Evolutionary conservation across 2,113 vertebrate genomes (phyloP), one percentile per base, ranked within the genome.

Genomic region (Heterochromis multidens): DNA sequence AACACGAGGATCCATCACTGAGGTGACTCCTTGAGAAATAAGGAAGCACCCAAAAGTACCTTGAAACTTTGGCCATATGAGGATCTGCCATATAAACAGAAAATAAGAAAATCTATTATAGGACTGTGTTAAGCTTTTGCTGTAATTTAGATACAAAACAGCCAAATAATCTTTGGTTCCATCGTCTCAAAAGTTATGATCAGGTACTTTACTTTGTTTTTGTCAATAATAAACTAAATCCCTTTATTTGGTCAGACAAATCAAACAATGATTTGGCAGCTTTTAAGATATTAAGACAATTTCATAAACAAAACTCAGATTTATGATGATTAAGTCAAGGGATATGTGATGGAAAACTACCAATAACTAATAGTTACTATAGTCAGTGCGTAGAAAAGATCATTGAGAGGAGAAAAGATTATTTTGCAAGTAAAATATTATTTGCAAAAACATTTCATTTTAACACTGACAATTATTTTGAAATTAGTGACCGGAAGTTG

Each of bases 381-480:
- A 40, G 40, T 3, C 40, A 11, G 37, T 40, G 37, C 43, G 35
- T 21, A 67, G 2, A 43, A 13, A 43, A 43, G 23, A 40, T 70
- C 40, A 27, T 27, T 70, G 17, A 19, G 23, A 72, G 16, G 16
- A 67, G 35, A 67, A 67, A 67, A 43, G 0, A n/a, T 67, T 67
- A 25, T 40, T 40, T 67, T 67, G 35, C 35, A 43, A 16, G 2
- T 43, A 43, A 13, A 63, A 25, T 40, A 25, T 23, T 9, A n/a
- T 35, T n/a, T 40, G 4, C 21, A 65, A 23, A 65, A 10, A 63
- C n/a, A 40, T 9, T 12, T 40, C 40, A 25, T 40, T 25, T n/a
- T 2, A 74, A 27, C 25, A 35, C 6, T 4, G n/a, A 46, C 6
- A 4, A 70, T 83, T 88, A 84, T 84, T 94, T 91, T 90, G 86